Evolutionary conservation across 2,797 vertebrate genomes (phyloP).

Genomic region (Sebastes diaconus): DNA sequence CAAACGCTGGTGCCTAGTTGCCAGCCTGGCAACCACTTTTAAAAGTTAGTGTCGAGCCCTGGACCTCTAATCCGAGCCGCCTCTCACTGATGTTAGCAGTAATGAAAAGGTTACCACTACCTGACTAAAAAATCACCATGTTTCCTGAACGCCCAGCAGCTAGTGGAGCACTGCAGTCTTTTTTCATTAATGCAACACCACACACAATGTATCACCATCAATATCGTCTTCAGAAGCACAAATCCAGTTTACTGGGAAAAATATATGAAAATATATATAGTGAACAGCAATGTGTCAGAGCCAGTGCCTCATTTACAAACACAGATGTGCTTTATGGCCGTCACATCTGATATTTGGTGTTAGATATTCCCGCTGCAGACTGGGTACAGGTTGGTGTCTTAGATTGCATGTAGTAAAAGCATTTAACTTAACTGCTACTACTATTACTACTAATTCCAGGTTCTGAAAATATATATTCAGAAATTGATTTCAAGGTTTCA

Average conservation of each 20-base stretch:
- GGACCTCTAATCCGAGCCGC: neutral
- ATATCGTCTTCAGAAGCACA: neutral
- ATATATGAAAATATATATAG: neutral
- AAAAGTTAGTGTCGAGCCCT: no score
- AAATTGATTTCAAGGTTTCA: neutral
- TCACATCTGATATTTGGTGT: neutral
- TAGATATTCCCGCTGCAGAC: neutral
- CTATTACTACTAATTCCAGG: neutral
- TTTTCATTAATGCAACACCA: neutral
- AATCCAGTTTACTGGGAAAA: neutral
- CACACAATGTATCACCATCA: neutral
- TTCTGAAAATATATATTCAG: neutral
- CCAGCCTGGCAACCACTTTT: no score
- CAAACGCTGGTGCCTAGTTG: no score
- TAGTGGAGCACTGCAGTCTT: neutral
- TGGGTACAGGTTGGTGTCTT: neutral
- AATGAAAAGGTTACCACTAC: constrained; percentile 40
- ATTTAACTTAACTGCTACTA: neutral
- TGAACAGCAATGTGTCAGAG: neutral
- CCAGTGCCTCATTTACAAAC: no score
- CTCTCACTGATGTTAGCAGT: constrained; percentile 10
- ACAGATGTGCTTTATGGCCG: neutral
- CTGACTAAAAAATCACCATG: neutral
- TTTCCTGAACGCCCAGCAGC: constrained; percentile 4
- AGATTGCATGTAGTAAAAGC: neutral